Evolutionary conservation across 2,797 vertebrate species (phyloP), one percentile per base, ranked within the genome.

Genomic region (Lerista edwardsae): DNA sequence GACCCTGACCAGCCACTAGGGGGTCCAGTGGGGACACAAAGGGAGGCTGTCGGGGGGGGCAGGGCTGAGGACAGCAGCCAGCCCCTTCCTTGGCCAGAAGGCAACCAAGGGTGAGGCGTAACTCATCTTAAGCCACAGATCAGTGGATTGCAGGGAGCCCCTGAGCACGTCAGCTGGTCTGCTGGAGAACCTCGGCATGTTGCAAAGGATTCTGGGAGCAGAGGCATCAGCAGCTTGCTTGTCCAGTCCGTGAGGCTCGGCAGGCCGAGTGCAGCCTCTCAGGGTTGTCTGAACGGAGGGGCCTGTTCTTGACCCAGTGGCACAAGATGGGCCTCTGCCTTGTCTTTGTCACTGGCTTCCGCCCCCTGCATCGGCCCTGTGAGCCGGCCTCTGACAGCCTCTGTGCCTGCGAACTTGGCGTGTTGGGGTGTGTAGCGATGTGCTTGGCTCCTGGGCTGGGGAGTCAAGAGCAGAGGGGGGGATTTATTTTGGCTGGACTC

Each of bases 401-500:
- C 29, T 19, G 4, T 39, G 15, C 7, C 25, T 25, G 34, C 12
- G 8, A 55, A 73, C 55, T 41, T 55, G 25, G 29, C n/a, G 3
- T 25, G 29, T 29, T 10, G 34, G 44, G 6, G 1, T 62, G 31
- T 55, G 36, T 21, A 27, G 41, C 17, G 12, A 21, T 12, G 8
- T 10, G 19, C 23, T 7, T 29, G 29, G 62, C 27, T 65, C 31
- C 12, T 41, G 64, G 64, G 31, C 55, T 4, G 4, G 61, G 29
- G 36, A 31, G 27, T 47, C 29, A 29, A 77, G n/a, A n/a, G 47
- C 47, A 55, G 59, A 6, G 77, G 68, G 73, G 65, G 59, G 47
- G 62, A 68, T 75, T 21, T 85, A 74, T 73, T 80, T 80, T 80
- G 84, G 71, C 71, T 21, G 21, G 61, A 85, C 2, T 51, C 29